Conservation (phyloP, 2,797 vertebrate species). For the Xenopus petersii region DNA sequence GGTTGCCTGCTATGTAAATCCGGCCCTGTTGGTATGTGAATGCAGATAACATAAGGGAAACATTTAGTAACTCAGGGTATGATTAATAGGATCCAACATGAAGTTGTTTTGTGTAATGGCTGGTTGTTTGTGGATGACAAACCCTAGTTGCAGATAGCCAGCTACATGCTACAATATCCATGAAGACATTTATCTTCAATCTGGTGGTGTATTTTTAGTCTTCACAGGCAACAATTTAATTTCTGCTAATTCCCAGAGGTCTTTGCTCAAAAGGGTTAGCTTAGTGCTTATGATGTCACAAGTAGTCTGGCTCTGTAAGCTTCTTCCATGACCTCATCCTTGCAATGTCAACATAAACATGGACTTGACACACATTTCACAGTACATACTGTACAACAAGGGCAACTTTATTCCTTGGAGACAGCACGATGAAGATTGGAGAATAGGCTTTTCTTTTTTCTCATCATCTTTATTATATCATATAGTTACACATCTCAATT, state of each 20-base stretch:
- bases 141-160: background rate
- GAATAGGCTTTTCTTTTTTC: too few relatives aligned
- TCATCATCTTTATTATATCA: too few relatives aligned
- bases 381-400: background rate
- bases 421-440: background rate
- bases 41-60: background rate
- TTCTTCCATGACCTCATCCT: slow-evolving; percentile 4
- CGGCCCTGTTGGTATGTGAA: background rate
- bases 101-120: background rate
- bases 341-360: slow-evolving; percentile 16
- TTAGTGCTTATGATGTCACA: slow-evolving; percentile 11
- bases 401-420: background rate
- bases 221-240: too few relatives aligned
- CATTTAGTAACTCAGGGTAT: background rate
- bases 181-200: too few relatives aligned
- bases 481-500: too few relatives aligned
- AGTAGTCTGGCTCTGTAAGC: background rate
- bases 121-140: background rate
- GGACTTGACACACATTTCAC: background rate
- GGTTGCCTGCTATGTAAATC: too few relatives aligned
- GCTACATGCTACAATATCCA: background rate
- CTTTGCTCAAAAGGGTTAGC: background rate
- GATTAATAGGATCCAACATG: background rate
- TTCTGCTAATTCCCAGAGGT: background rate
- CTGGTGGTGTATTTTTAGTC: too few relatives aligned